Percentiles rank a stretch among this genome's conserved stretches.
Evolutionary conservation across 2,797 vertebrate genomes (phyloP).

Genomic region (Sebastes goodei): DNA sequence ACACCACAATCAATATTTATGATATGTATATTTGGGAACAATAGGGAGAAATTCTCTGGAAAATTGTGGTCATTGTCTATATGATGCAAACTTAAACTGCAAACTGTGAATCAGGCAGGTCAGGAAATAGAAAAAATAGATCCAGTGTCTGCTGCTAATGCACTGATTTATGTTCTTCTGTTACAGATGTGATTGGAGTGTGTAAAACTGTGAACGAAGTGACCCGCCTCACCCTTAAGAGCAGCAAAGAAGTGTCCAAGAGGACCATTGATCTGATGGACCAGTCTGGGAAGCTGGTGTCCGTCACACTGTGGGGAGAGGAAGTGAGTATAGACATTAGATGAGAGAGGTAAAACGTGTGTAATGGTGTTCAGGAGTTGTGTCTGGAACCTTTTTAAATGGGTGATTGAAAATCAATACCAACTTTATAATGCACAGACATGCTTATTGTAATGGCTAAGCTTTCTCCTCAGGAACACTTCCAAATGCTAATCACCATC

Average conservation of each 20-base stretch:
- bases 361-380: background rate
- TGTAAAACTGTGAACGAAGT: slow-evolving; percentile 92
- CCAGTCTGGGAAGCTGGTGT: slow-evolving; percentile 90
- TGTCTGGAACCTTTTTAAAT: background rate
- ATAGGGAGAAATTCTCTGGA: background rate
- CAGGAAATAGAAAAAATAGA: background rate
- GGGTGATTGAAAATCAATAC: background rate
- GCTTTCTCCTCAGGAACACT: background rate
- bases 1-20: slow-evolving; percentile 50
- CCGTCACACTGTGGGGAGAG: slow-evolving; percentile 92
- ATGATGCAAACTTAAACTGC: background rate
- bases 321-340: slow-evolving; percentile 83
- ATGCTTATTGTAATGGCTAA: background rate
- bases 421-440: background rate
- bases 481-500: background rate
- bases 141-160: background rate
- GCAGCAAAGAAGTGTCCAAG: slow-evolving; percentile 93
- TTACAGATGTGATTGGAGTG: slow-evolving; percentile 94
- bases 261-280: slow-evolving; percentile 92
- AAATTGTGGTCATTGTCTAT: background rate
- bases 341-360: background rate
- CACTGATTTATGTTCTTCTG: background rate
- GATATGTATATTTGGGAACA: slow-evolving; percentile 17
- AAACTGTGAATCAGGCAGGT: background rate
- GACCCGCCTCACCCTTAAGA: slow-evolving; percentile 89